Evolutionary conservation across 2,797 vertebrate genomes (phyloP), one percentile per base, ranked within the genome.

Genomic region (Sebastes itinus): DNA sequence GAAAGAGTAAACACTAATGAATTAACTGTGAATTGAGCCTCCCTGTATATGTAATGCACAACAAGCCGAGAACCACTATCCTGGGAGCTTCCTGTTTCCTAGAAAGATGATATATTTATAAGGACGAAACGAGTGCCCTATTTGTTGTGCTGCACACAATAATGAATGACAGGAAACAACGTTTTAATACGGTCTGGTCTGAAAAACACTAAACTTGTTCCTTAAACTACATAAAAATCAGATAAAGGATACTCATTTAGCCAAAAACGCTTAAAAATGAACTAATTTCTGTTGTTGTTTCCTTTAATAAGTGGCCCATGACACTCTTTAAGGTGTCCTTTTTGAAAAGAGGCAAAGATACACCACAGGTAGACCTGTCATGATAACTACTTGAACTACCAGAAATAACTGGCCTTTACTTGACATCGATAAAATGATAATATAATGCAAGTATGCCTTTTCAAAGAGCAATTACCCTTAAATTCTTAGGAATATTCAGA

Each of bases 41-140:
- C 3, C 20, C 56, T 49, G 22, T 60, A 28, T 49, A 8, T 61
- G 25, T 27, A 14, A 46, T 22, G 20, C 38, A 61, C 33, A 46
- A n/a, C 18, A 71, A 30, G 27, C 28, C 6, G 11, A 27, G 54
- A 35, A 22, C 9, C 20, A 38, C 22, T 14, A 30, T 30, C 55
- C 56, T 42, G 70, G 42, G 22, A 67, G 42, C 55, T 54, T 35
- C 68, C 49, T 38, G 38, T 60, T 67, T 71, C 52, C 18, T 10
- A 42, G 32, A 64, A 12, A 33, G 14, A 52, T 49, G 6, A 76
- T 33, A n/a, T 2, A 18, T 20, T 59, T 22, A 56, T 25, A 7
- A 70, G 3, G 52, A 58, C 5, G 3, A 27, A 16, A 25, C 16
- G 5, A 59, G 23, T 22, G 28, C 14, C 68, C 33, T 18, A 27